Evolutionary conservation across 2,113 vertebrate species (phyloP).

Genomic region (Trogon surrucura): DNA sequence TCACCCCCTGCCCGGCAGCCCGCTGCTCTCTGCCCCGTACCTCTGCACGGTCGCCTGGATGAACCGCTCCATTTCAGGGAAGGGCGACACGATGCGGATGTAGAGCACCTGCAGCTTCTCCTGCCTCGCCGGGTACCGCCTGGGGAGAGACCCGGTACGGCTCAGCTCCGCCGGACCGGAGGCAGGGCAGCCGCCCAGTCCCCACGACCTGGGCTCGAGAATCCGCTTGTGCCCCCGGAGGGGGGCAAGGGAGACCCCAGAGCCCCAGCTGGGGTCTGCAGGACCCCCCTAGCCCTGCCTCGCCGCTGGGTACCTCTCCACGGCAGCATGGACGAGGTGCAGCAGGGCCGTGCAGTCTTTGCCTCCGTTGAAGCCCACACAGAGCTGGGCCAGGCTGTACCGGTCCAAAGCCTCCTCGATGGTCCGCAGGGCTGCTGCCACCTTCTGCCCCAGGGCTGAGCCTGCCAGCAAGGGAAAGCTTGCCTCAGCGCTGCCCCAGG

Average conservation of each 20-base stretch:
- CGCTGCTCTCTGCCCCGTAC: conserved; percentile 47
- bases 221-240: background rate
- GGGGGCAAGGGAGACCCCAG: background rate
- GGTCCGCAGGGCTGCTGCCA: conserved; percentile 81
- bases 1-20: fast-evolving
- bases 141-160: conserved; percentile 27
- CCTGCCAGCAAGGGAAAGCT: conserved; percentile 66
- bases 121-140: conserved; percentile 76
- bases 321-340: conserved; percentile 88
- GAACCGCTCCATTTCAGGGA: conserved; percentile 95
- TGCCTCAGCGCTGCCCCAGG: background rate
- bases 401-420: conserved; percentile 85
- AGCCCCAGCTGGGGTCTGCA: fast-evolving
- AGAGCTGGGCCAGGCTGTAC: conserved; percentile 84
- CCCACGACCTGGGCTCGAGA: fast-evolving
- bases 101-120: conserved; percentile 89
- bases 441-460: conserved; percentile 85
- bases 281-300: background rate
- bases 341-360: conserved; percentile 96
- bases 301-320: conserved; percentile 78
- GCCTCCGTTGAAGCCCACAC: conserved; percentile 95
- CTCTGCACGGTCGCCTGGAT: conserved; percentile 91
- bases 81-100: conserved; percentile 85
- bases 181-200: background rate
- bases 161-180: fast-evolving